phyloP scores from a whole-genome alignment of 2,797 vertebrate species.

The Phalloptychus januarius region DNA sequence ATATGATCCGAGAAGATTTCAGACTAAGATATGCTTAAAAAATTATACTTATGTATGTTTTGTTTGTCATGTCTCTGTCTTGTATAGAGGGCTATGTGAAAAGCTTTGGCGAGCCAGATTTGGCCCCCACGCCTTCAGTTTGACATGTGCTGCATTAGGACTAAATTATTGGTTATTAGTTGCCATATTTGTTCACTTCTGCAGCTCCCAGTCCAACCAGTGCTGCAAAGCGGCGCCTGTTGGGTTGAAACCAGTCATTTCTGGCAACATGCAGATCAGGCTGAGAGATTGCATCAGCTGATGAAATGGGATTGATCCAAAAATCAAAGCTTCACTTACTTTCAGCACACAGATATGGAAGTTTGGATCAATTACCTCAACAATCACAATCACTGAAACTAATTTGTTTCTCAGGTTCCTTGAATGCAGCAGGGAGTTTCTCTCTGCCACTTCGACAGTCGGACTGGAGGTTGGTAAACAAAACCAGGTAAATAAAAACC shows the following conservation, averaged over 20 bases:
- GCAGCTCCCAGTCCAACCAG: not conserved
- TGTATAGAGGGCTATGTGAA: no score
- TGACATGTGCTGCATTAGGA: no score
- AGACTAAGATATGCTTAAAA: not conserved
- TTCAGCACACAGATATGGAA: not conserved
- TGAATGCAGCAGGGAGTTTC: not conserved
- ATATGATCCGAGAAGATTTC: not conserved
- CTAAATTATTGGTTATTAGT: no score
- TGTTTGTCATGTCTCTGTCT: no score
- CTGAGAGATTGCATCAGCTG: not conserved
- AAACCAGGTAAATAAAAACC: no score
- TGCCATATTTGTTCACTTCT: not conserved
- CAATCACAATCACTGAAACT: not conserved
- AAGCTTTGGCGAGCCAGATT: no score
- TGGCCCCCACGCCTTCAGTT: no score
- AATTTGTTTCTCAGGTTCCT: not conserved
- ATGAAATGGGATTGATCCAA: constrained; percentile 4
- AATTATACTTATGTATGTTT: not conserved
- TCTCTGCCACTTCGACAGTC: not conserved
- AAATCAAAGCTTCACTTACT: constrained; percentile 9
- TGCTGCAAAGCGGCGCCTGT: not conserved
- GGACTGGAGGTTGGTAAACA: not conserved
- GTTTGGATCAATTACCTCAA: constrained; percentile 2
- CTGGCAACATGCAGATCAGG: not conserved
- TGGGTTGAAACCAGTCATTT: not conserved